Base-by-base conservation (phyloP, 2,888 invertebrate species). In the Ophion ellenae region DNA sequence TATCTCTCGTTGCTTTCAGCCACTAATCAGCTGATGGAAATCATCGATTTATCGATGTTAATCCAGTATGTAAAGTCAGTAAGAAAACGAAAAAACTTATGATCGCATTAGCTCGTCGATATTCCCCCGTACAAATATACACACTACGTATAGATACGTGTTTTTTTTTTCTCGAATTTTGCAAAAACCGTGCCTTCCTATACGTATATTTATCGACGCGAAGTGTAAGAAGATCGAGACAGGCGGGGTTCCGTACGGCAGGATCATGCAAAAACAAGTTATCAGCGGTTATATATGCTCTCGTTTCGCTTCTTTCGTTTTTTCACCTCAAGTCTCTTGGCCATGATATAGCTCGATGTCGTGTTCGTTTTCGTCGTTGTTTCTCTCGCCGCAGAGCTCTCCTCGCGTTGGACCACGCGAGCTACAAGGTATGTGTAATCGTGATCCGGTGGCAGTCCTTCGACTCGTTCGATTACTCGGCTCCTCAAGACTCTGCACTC, bases 201-300 rank as follows among this genome's bases (percentile, higher is more conserved):
- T 32, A 59, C 45, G 81, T 74, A 67, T 71, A 66, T 74, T 76
- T 45, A 69, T 45, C 53, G 67, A 28, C 40, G 9, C 59, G 40
- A 69, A 78, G 24, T 66, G 73, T 77, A 78, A 81, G 74, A 79
- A 63, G 73, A 85, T 81, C 81, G 81, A 75, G 74, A 74, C 79
- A 47, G 59, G 71, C 69, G 64, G 64, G 64, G 77, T 53, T 86
- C 83, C 5, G 75, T 73, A 67, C 76, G 28, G 64, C 79, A 73
- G 67, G 85, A 86, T 83, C 79, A 80, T 71, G 85, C 80, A 77
- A 76, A 86, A 86, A 83, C 85, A 83, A 83, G 85, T 86, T 86
- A 86, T 86, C 83, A 83, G 80, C 83, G 80, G 83, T 85, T 85
- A 85, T 83, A 73, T 80, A 57, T 61, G 83, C 83, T 83, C 85